Conservation (phyloP, 2,113 vertebrate species). For the Ammodramus savannarum region DNA sequence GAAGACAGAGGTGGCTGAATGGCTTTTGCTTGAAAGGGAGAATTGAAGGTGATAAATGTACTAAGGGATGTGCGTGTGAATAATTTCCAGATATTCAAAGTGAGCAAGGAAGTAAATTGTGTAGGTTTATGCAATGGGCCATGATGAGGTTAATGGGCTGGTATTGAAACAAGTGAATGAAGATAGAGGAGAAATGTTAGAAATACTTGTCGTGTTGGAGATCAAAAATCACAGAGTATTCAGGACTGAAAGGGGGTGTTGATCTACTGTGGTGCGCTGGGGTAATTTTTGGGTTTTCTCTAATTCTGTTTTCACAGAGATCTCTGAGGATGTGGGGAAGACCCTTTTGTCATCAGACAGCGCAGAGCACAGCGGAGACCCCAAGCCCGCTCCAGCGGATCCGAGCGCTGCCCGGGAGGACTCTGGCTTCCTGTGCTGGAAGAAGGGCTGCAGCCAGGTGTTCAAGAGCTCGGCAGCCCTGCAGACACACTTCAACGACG, state of each 20-base stretch:
- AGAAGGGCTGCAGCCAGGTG: conserved; percentile 97
- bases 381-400: conserved; percentile 81
- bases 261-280: background rate
- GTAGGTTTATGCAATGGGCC: conserved; percentile 11
- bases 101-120: background rate
- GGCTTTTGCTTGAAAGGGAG: conserved; percentile 27
- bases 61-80: background rate
- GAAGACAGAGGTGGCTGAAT: background rate
- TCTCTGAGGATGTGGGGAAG: conserved; percentile 85
- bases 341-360: conserved; percentile 74
- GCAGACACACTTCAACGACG: conserved; percentile 95
- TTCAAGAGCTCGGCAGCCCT: conserved; percentile 94
- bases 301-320: conserved; percentile 70
- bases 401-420: conserved; percentile 83
- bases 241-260: background rate
- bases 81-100: background rate
- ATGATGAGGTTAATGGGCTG: background rate
- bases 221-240: background rate
- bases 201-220: background rate
- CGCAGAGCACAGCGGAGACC: conserved; percentile 74
- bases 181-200: background rate
- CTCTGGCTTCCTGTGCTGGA: conserved; percentile 94
- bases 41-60: background rate
- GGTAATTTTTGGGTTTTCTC: background rate
- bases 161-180: background rate